Evolutionary conservation across 2,797 vertebrate species (phyloP), one percentile per base, ranked within the genome.

Genomic region (Xenentodon cancila): DNA sequence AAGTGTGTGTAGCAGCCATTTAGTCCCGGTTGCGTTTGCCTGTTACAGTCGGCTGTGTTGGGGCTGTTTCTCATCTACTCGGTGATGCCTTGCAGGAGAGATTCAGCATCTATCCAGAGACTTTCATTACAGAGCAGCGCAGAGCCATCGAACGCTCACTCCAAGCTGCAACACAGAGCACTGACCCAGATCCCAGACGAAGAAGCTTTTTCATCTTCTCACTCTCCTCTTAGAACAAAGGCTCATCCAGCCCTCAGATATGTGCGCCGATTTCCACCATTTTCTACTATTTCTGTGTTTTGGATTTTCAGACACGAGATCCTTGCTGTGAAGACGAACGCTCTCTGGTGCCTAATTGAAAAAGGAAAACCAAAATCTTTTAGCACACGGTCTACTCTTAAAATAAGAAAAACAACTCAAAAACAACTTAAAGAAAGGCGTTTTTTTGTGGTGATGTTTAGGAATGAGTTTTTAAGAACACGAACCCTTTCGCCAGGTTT

Each of bases 171-270:
- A 84, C 84, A 66, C 82, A 68, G 66, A 86, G 86, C 84, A 84
- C 79, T 92, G 91, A 92, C 91, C 91, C 87, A 92, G 88, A 92
- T 92, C 90, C 70, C 60, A 82, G 76, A 63, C 37, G 71, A 72
- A 83, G 73, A 73, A 46, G 57, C 54, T 67, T 84, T 87, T 89
- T 89, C 81, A 87, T 90, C 86, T 88, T 74, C 64, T 75, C 67
- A 77, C 85, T 84, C 77, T 82, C 80, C 80, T 72, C 87, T 84
- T 79, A 89, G 84, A 92, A 89, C 88, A 92, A 90, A 91, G 88
- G 60, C 86, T 84, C 77, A 77, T 88, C 84, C 60, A 73, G 69
- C 86, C 77, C 73, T 90, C 87, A 89, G 88, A 91, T 84, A 84
- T 81, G 66, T 77, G 81, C 72, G 73, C 82, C 75, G 49, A 72